Base-by-base conservation (phyloP, 2,888 invertebrate genomes). In the Alloscopus bannaensis region DNA sequence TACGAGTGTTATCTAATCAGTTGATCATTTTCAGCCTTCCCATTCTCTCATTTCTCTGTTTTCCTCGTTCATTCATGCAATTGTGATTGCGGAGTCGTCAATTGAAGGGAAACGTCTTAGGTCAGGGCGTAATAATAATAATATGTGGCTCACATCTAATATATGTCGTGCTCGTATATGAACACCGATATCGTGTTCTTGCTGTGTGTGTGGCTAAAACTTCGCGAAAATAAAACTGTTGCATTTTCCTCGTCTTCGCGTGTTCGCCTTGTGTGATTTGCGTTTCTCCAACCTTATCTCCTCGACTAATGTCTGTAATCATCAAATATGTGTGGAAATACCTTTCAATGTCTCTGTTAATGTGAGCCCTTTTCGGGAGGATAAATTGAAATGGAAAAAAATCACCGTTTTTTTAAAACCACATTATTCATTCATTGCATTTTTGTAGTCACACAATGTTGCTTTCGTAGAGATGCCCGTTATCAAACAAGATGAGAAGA, bases 1-100 rank as follows among this genome's bases (percentile, higher is more conserved):
- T 75, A 50, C 50, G 52, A 8, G 62, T 68, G 42, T 40, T 65
- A 45, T 62, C 52, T 75, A 66, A 68, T 76, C 76, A 76, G 47
- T 68, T 68, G 68, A 76, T 76, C 76, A 59, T 45, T 55, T 20
- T 29, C 16, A 4, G 22, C 18, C 50, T 8, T 36, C 13, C 13
- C 36, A 22, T 52, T 22, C 4, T 59, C 4, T 50, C 50, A 50
- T 20, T 13, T 13, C 52, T 22, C 52, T 52, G 22, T 22, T 36
- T 13, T 36, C 20, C 50, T 20, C 20, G 8, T 3, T 29, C 18
- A 29, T 18, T 31, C 31, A 31, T 59, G 29, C 31, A 59, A 29
- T 3, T 50, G 6, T 47, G n/a, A 47, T 13, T 47, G n/a, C 11
- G n/a, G n/a, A 47, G n/a, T 47, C 3, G 6, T 13, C 18, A n/a